A percentile compares a stretch with the other conserved stretches of the same genome.
These are phyloP conservation scores for Melanargia galathea DNA, from an alignment of 2,888 invertebrate genomes.

Conservation along the genomic window DNA sequence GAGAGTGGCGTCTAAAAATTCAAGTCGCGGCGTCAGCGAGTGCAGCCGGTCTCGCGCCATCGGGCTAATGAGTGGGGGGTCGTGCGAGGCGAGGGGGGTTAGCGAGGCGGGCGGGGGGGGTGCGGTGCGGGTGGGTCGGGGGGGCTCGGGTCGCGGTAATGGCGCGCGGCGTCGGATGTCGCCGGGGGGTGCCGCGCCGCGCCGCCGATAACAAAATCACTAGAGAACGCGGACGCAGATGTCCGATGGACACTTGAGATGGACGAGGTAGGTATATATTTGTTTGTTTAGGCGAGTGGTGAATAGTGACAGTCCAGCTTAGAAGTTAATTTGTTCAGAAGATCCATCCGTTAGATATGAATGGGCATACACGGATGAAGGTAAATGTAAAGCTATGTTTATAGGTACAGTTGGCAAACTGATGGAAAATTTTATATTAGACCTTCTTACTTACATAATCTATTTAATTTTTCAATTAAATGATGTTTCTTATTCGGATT, in stretches of 20 bases:
- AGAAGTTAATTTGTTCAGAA: not conserved
- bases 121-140: slow-evolving; percentile 41
- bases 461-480: too few relatives aligned
- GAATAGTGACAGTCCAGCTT: not conserved
- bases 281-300: not conserved
- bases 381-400: too few relatives aligned
- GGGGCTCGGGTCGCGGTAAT: slow-evolving; percentile 61
- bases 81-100: slow-evolving; percentile 43
- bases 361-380: too few relatives aligned
- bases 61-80: slow-evolving; percentile 65
- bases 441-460: too few relatives aligned
- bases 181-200: slow-evolving; percentile 72
- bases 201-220: slow-evolving; percentile 80
- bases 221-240: slow-evolving; percentile 63
- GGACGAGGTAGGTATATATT: slow-evolving; percentile 40
- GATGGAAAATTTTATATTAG: too few relatives aligned
- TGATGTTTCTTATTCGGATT: too few relatives aligned
- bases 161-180: slow-evolving; percentile 78
- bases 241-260: slow-evolving; percentile 43
- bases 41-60: slow-evolving; percentile 68
- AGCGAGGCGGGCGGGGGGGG: slow-evolving; percentile 27
- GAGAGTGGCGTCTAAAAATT: slow-evolving; percentile 61
- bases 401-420: too few relatives aligned
- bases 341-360: not conserved
- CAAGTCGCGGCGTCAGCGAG: slow-evolving; percentile 63